Evolutionary conservation across 2,113 vertebrate genomes (phyloP).

Genomic region (Raja brachyura): DNA sequence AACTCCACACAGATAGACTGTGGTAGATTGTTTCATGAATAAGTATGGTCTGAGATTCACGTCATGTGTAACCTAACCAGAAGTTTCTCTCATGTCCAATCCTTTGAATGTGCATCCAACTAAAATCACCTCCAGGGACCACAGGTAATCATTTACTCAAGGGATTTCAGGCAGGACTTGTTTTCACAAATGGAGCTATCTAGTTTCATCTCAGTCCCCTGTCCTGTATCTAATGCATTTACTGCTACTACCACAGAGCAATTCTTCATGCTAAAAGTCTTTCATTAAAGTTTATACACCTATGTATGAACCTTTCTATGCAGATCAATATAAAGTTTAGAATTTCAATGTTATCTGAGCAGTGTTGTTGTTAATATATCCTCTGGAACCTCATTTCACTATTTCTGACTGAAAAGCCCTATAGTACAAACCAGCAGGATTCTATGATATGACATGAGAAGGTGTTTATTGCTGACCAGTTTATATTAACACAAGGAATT

Average conservation of each 20-base stretch:
- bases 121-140: not conserved
- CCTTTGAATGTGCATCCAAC: not conserved
- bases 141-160: not conserved
- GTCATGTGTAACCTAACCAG: no score
- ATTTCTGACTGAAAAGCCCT: not conserved
- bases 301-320: conserved; percentile 1
- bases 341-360: not conserved
- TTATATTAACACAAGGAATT: not conserved
- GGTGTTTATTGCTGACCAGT: not conserved
- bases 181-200: not conserved
- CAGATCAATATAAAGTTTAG: conserved; percentile 8
- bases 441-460: not conserved
- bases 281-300: not conserved
- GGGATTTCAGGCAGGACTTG: not conserved
- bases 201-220: not conserved
- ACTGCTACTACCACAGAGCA: not conserved
- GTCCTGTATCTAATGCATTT: not conserved
- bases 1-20: no score
- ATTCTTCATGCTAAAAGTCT: not conserved
- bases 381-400: conserved; percentile 12
- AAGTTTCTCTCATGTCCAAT: no score
- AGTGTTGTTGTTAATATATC: not conserved
- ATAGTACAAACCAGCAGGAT: not conserved
- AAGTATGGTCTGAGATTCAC: no score
- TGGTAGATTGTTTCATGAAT: no score